A percentile compares a stretch with the other conserved stretches of the same genome.
These are phyloP conservation scores for Ptychoptera albimana DNA, from an alignment of 2,888 invertebrate species.

Conservation along the genomic window DNA sequence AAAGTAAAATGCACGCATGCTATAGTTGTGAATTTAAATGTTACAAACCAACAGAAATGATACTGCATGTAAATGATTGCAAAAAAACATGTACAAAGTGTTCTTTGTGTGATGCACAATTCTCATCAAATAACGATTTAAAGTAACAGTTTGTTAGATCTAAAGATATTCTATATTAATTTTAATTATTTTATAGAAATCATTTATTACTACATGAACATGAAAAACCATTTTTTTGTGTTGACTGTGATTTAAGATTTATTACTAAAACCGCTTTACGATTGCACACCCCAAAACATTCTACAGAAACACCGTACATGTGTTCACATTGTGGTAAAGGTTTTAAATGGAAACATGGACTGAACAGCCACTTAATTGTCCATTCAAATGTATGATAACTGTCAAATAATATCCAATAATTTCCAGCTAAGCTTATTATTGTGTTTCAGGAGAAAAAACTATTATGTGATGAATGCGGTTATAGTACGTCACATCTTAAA, in stretches of 20 bases:
- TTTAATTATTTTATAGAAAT: conserved; percentile 15
- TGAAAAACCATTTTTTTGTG: conserved; percentile 35
- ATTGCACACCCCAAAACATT: conserved; percentile 38
- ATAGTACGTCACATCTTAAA: conserved; percentile 37
- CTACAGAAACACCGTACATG: conserved; percentile 34
- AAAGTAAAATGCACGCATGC: conserved; percentile 28
- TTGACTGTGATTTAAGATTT: conserved; percentile 33
- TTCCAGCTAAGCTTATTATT: too few species aligned
- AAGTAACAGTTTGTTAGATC: conserved; percentile 1
- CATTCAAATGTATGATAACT: conserved; percentile 29
- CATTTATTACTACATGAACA: conserved; percentile 32
- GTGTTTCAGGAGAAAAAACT: conserved; percentile 30
- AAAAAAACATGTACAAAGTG: conserved; percentile 22
- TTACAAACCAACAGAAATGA: conserved; percentile 29
- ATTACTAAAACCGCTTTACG: conserved; percentile 32
- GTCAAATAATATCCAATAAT: too few species aligned
- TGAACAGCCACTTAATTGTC: conserved; percentile 35
- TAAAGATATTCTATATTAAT: conserved; percentile 16
- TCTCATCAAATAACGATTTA: conserved; percentile 8
- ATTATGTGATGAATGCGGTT: conserved; percentile 40
- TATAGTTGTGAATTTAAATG: conserved; percentile 29
- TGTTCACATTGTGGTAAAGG: conserved; percentile 35
- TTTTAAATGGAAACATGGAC: conserved; percentile 42
- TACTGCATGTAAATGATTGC: conserved; percentile 22
- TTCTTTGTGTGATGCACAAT: conserved; percentile 25